phyloP scores from a whole-genome alignment of 2,797 vertebrate species.

The Tinamus major region DNA sequence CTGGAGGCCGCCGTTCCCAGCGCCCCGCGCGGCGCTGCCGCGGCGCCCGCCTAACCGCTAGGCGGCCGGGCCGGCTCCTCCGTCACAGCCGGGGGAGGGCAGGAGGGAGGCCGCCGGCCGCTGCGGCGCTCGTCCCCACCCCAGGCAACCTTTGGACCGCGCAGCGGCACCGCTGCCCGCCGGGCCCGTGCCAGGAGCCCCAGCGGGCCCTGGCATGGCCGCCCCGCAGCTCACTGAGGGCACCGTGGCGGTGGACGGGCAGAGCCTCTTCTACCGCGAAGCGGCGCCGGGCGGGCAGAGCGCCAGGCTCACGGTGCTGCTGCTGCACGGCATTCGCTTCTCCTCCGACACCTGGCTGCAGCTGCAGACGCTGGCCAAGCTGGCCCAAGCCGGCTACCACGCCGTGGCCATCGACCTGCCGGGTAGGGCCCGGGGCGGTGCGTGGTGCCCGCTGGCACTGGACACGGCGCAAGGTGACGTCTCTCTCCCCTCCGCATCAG shows the following conservation, averaged over 20 bases:
- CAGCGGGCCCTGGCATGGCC: slow-evolving; percentile 79
- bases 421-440: slow-evolving; percentile 76
- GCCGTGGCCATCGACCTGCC: slow-evolving; percentile 93
- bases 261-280: slow-evolving; percentile 88
- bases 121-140: too few relatives aligned
- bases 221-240: slow-evolving; percentile 78
- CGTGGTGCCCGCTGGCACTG: too few relatives aligned
- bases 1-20: too few relatives aligned
- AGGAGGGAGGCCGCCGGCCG: too few relatives aligned
- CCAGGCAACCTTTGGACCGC: too few relatives aligned
- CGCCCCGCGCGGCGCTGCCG: too few relatives aligned
- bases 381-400: slow-evolving; percentile 87
- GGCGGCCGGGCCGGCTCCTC: too few relatives aligned
- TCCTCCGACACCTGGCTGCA: slow-evolving; percentile 92
- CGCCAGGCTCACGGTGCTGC: slow-evolving; percentile 80
- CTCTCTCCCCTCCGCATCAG: slow-evolving; percentile 71
- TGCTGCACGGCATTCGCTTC: slow-evolving; percentile 95
- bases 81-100: too few relatives aligned
- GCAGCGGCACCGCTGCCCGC: too few relatives aligned
- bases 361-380: slow-evolving; percentile 84
- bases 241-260: slow-evolving; percentile 79
- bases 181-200: too few relatives aligned
- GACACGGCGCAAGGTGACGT: too few relatives aligned
- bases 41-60: too few relatives aligned
- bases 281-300: slow-evolving; percentile 71